Evolutionary conservation across 2,113 vertebrate genomes (phyloP), one percentile per base, ranked within the genome.

Genomic region (Cyanoliseus patagonus): DNA sequence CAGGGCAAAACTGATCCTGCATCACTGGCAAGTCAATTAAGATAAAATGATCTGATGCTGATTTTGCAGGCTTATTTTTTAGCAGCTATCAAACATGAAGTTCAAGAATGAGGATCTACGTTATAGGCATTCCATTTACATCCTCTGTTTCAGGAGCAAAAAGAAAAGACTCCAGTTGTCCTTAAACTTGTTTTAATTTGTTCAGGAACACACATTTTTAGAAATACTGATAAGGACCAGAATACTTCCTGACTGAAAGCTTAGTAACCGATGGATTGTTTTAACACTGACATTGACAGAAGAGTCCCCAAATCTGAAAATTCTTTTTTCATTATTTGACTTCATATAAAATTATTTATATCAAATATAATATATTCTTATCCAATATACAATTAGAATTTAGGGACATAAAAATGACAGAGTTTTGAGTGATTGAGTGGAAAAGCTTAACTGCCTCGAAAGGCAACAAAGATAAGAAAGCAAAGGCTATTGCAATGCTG

Each of bases 401-500:
- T 76, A 69, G n/a, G 33, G 8, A 41, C 12, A 16, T 10, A 67
- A 35, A 89, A 91, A 84, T 42, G 7, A 19, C 33, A 18, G 30
- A 82, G 13, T 30, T 86, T 47, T n/a, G 27, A 59, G 11, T 63
- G 19, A 35, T 49, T 69, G 46, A 81, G 25, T 28, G 70, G 39
- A 83, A 83, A 78, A 81, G 17, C 7, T 10, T 13, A 23, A 30
- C 57, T 47, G 20, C 30, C 42, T 86, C 55, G 47, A 69, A 78
- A 89, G n/a, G 35, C 28, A 74, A 61, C 35, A 88, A 85, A 78
- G 53, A 44, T 3, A 37, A 0, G 7, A 35, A 83, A 81, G 53
- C 51, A 70, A 92, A 95, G 37, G 23, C 55, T 93, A 39, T 52
- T 95, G 80, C 91, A 94, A 81, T 86, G 83, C 95, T 97, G 95